These are phyloP conservation scores for Cephus sareptanus DNA, from an alignment of 2,888 invertebrate genomes.

Conservation along the genomic window DNA sequence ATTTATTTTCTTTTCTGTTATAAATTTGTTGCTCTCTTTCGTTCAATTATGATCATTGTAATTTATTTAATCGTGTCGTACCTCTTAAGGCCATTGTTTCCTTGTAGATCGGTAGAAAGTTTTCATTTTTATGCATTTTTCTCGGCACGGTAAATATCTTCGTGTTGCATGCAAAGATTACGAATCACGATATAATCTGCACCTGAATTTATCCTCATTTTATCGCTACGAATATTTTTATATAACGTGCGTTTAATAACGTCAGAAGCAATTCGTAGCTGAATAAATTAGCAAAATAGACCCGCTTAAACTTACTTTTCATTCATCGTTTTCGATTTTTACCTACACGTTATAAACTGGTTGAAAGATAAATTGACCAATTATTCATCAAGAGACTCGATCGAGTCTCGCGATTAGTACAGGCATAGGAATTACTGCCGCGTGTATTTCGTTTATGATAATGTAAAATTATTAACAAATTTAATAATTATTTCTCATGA, in stretches of 20 bases:
- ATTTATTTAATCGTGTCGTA: background rate
- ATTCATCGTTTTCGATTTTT: background rate
- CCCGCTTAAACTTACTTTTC: background rate
- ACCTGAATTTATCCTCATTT: background rate
- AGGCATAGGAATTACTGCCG: background rate
- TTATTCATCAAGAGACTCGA: background rate
- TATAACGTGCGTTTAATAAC: background rate
- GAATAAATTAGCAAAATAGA: background rate
- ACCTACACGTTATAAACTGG: background rate
- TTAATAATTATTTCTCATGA: background rate
- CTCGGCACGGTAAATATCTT: background rate
- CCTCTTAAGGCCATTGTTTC: background rate
- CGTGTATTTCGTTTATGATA: background rate
- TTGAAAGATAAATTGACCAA: background rate
- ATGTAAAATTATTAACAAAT: background rate
- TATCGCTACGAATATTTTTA: background rate
- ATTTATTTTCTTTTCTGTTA: constrained; percentile 27
- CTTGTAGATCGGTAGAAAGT: background rate
- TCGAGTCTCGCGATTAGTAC: too few species aligned
- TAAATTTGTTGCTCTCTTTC: background rate
- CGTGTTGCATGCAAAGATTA: background rate
- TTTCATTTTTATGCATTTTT: background rate
- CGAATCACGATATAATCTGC: background rate
- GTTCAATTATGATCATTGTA: background rate
- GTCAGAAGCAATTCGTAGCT: background rate